Evolutionary conservation across 30 jellyfish, hydroid and myxozoan genomes (phyloP).

Genomic region (Chrysaora quinquecirrha): DNA sequence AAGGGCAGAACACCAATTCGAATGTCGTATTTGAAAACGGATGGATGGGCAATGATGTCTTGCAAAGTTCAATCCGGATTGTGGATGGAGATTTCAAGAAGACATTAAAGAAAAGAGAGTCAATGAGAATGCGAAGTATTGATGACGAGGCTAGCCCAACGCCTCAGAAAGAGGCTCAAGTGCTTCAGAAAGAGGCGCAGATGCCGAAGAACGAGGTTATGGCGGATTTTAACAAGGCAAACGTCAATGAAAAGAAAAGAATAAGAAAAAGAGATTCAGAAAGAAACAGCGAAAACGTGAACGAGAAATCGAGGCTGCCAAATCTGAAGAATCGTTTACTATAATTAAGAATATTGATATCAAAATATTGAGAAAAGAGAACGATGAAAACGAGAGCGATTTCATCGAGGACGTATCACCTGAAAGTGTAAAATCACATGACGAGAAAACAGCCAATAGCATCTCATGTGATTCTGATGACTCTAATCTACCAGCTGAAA

Average conservation of each 20-base stretch:
- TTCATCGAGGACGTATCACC: constrained; percentile 26
- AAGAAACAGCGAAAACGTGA: neutral
- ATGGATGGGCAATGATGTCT: constrained; percentile 31
- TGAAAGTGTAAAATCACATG: constrained; percentile 33
- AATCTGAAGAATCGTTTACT: constrained; percentile 57
- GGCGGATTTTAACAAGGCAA: too few relatives aligned
- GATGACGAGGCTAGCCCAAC: constrained; percentile 8
- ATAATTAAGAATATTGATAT: constrained; percentile 44
- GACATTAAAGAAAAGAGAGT: neutral
- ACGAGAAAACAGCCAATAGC: neutral
- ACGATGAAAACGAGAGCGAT: constrained; percentile 16
- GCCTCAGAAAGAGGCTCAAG: neutral
- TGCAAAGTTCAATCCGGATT: neutral
- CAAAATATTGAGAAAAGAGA: neutral
- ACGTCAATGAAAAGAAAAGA: constrained; percentile 5
- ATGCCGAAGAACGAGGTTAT: neutral
- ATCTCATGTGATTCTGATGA: constrained; percentile 19
- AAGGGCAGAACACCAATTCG: neutral
- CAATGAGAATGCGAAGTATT: neutral
- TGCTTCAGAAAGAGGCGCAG: neutral
- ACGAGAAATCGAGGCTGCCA: neutral
- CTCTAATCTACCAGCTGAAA: constrained; percentile 16
- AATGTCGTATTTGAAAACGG: constrained; percentile 41
- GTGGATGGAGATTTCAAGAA: neutral
- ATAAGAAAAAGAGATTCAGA: neutral